These are phyloP conservation scores for Corticium candelabrum DNA, from an alignment of 37 sponge, comb jelly and placozoan genomes.

Conservation along the genomic window DNA sequence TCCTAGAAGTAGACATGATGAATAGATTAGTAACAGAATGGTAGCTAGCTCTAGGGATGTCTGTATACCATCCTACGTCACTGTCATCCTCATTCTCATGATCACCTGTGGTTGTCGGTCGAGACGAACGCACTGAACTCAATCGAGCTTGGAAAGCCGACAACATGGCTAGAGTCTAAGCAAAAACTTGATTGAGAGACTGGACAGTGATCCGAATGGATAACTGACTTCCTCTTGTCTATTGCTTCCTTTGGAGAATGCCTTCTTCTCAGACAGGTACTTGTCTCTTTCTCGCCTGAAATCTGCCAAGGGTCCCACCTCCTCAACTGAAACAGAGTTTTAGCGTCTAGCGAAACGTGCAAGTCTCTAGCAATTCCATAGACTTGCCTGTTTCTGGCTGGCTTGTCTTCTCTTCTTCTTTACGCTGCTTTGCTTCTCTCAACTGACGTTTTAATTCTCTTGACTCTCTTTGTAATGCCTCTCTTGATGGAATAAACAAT, in stretches of 20 bases:
- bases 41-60: too few relatives aligned
- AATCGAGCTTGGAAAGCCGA: background rate
- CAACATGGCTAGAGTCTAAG: background rate
- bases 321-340: too few relatives aligned
- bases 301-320: background rate
- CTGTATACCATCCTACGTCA: background rate
- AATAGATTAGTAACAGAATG: too few relatives aligned
- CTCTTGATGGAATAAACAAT: slow-evolving; percentile 13
- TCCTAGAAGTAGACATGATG: slow-evolving; percentile 32
- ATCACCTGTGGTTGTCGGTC: background rate
- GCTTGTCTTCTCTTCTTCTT: slow-evolving; percentile 15
- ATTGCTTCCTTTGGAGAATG: background rate
- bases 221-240: background rate
- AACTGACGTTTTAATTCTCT: slow-evolving; percentile 12
- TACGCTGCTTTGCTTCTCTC: slow-evolving; percentile 15
- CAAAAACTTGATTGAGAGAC: background rate
- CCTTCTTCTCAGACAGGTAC: background rate
- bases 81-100: background rate
- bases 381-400: slow-evolving; percentile 2
- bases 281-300: background rate
- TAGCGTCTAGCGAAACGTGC: too few relatives aligned
- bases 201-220: too few relatives aligned
- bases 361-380: background rate
- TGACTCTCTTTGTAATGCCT: slow-evolving; percentile 2
- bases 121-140: background rate